These are phyloP conservation scores for Sialis fuliginosa DNA, from an alignment of 2,888 invertebrate species.

Conservation along the genomic window DNA sequence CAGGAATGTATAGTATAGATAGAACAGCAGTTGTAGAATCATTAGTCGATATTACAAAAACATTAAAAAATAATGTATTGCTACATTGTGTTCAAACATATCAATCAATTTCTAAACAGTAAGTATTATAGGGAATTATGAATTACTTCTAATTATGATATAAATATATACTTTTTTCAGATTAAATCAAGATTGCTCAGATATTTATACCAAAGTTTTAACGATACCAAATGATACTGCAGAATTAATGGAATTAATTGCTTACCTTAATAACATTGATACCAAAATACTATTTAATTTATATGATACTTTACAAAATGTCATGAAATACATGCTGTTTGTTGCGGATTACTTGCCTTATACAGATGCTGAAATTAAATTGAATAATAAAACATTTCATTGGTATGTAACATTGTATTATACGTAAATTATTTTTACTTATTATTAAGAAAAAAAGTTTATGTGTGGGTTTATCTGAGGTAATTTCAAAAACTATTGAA, in stretches of 20 bases:
- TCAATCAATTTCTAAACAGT: slow-evolving; percentile 59
- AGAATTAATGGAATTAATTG: slow-evolving; percentile 66
- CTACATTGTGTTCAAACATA: slow-evolving; percentile 63
- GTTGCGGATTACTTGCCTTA: slow-evolving; percentile 66
- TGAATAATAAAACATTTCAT: slow-evolving; percentile 73
- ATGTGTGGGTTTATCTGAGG: background rate
- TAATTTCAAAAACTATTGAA: too few relatives aligned
- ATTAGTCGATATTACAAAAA: slow-evolving; percentile 47
- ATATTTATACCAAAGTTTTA: slow-evolving; percentile 59
- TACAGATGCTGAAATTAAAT: slow-evolving; percentile 70
- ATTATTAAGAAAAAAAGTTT: background rate
- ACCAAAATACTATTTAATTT: slow-evolving; percentile 48
- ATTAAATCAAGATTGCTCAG: slow-evolving; percentile 68
- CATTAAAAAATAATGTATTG: slow-evolving; percentile 49
- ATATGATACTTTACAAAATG: slow-evolving; percentile 53
- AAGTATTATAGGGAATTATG: slow-evolving; percentile 19
- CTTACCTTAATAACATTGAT: slow-evolving; percentile 59
- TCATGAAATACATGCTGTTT: slow-evolving; percentile 60
- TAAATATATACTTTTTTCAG: slow-evolving; percentile 23
- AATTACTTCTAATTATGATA: background rate
- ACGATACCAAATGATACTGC: slow-evolving; percentile 69
- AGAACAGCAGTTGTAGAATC: slow-evolving; percentile 58
- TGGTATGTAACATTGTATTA: slow-evolving; percentile 34
- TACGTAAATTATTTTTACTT: background rate
- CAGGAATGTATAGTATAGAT: slow-evolving; percentile 75